Evolutionary conservation across 2,113 vertebrate genomes (phyloP).

Genomic region (Octodon degus): DNA sequence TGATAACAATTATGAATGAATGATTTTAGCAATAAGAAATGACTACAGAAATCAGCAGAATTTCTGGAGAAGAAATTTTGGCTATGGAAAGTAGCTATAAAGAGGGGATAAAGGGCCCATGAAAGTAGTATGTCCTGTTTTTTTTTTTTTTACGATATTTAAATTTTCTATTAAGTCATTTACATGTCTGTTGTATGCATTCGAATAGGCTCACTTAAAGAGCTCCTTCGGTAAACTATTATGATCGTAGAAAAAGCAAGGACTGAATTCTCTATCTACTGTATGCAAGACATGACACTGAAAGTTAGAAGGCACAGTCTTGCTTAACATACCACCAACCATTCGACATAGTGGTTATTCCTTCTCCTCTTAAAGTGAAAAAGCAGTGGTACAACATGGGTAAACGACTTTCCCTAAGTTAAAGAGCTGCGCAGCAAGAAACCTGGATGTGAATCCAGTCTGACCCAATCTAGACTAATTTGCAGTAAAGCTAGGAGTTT

Average conservation of each 20-base stretch:
- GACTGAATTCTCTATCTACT: neutral
- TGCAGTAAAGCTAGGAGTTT: neutral
- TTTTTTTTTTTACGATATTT: neutral
- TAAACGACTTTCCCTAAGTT: neutral
- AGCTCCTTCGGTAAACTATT: neutral
- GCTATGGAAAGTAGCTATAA: neutral
- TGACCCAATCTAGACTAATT: constrained; percentile 48
- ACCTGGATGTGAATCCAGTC: neutral
- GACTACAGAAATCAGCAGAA: neutral
- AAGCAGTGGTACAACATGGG: neutral
- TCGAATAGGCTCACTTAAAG: neutral
- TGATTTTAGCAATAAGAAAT: neutral
- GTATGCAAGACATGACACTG: neutral
- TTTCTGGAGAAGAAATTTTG: neutral
- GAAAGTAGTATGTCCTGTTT: neutral
- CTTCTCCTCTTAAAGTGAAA: neutral
- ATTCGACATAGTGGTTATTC: neutral
- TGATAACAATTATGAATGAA: neutral
- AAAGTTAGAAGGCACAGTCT: neutral
- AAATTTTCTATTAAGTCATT: constrained; percentile 11
- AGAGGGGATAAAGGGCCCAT: neutral
- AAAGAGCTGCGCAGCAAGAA: neutral
- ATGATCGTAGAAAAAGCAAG: neutral
- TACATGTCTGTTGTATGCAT: neutral
- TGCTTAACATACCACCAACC: constrained; percentile 15